Evolutionary conservation across 2,113 vertebrate species (phyloP).

Genomic region (Nothocercus nigrocapillus): DNA sequence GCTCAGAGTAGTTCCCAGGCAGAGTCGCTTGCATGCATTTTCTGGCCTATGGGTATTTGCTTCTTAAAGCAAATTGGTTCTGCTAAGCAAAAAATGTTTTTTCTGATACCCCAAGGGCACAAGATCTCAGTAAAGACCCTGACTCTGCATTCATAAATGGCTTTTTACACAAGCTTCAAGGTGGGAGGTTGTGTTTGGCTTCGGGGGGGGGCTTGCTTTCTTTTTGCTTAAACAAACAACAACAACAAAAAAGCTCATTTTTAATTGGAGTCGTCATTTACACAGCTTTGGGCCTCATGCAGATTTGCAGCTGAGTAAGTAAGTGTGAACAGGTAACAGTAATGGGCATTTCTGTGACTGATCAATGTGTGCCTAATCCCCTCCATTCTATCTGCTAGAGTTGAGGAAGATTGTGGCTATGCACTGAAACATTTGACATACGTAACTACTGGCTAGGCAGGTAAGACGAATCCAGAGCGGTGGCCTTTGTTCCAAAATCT

Average conservation of each 20-base stretch:
- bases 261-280: neutral
- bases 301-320: neutral
- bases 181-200: neutral
- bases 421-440: neutral
- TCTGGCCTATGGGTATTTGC: neutral
- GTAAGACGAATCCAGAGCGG: neutral
- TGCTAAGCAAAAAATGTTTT: neutral
- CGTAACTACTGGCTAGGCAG: neutral
- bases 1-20: neutral
- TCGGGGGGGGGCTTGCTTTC: neutral
- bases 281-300: neutral
- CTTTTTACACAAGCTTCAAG: neutral
- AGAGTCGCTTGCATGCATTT: neutral
- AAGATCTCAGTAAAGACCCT: neutral
- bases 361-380: neutral
- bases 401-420: neutral
- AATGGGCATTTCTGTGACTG: neutral
- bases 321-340: neutral
- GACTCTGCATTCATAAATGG: neutral
- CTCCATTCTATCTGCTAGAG: neutral
- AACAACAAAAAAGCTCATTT: neutral
- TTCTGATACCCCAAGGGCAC: neutral
- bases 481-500: neutral
- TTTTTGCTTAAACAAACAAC: too few species aligned
- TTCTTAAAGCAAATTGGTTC: neutral